Evolutionary conservation across 1,140 invertebrate genomes (phyloP).

Genomic region (Drosophila malerkotliana): DNA sequence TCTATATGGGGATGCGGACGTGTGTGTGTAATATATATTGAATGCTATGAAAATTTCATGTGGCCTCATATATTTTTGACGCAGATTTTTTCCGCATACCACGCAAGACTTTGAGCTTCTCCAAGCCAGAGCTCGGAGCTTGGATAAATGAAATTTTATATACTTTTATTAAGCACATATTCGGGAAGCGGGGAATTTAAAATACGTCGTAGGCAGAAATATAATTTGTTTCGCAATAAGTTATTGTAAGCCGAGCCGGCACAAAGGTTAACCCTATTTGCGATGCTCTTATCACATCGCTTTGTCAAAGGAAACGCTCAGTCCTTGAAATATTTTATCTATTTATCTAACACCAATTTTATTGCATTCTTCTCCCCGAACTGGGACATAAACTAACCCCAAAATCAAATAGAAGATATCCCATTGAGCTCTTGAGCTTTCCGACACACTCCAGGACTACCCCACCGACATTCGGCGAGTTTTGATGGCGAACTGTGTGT

Average conservation of each 20-base stretch:
- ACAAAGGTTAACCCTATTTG: slow-evolving; percentile 40
- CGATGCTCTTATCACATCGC: slow-evolving; percentile 37
- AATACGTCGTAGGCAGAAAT: slow-evolving; percentile 16
- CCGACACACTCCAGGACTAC: background rate
- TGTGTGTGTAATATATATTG: slow-evolving; percentile 44
- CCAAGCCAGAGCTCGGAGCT: background rate
- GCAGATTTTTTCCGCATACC: slow-evolving; percentile 58
- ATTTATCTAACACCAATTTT: slow-evolving; percentile 52
- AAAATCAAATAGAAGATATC: slow-evolving; percentile 51
- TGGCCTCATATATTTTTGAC: slow-evolving; percentile 46
- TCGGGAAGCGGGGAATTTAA: slow-evolving; percentile 34
- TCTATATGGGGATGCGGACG: slow-evolving; percentile 12
- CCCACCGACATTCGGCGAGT: slow-evolving; percentile 8
- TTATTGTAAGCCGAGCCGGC: background rate
- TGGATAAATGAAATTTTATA: slow-evolving; percentile 50
- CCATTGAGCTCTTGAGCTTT: slow-evolving; percentile 54
- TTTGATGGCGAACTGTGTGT: slow-evolving; percentile 36
- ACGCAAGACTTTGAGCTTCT: slow-evolving; percentile 31
- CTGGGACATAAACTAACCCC: slow-evolving; percentile 17
- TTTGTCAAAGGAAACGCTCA: slow-evolving; percentile 4
- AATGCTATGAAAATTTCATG: slow-evolving; percentile 65
- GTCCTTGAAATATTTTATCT: slow-evolving; percentile 33
- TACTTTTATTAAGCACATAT: slow-evolving; percentile 41
- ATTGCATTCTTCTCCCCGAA: slow-evolving; percentile 39
- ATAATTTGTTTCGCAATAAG: slow-evolving; percentile 29